Evolutionary conservation across 2,113 vertebrate genomes (phyloP), one percentile per base, ranked within the genome.

Genomic region (Sitta europaea): DNA sequence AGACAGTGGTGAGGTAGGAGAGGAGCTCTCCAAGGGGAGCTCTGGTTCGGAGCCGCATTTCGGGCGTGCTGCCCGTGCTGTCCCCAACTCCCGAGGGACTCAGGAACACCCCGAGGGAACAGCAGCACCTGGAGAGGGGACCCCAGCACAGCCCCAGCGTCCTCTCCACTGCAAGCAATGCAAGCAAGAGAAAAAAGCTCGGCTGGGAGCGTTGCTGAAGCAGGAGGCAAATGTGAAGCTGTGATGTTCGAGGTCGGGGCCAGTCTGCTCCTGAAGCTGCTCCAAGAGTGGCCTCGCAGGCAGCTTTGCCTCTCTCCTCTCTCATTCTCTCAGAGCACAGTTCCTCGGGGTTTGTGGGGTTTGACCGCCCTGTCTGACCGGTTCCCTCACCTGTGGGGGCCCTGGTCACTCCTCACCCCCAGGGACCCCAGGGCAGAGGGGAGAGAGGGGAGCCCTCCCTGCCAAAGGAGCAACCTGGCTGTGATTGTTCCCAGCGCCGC

Each of bases 1-100:
- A 21, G 85, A 2, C 0, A 0, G 28, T 0, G 3, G 3, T 1
- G 38, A 0, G 68, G 22, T 0, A 3, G 67, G 21, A 54, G 4
- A 38, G n/a, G 7, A 13, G 25, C 3, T 72, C 72, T 25, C 45
- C 58, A 1, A 3, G 27, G n/a, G 13, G 3, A 9, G 9, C 4
- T 5, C 22, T 18, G 28, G 1, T 0, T 6, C 0, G 2, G 8
- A 33, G 45, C 25, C 1, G 8, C 53, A 0, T 10, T 72, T 16
- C 3, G 81, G 45, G 22, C 1, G 61, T 1, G 59, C 59, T 54
- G 47, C 10, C 45, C 71, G 36, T 13, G 72, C 70, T 9, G 42
- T 2, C 19, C 42, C 50, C 5, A 3, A 17, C 54, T 42, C 45
- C 74, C 2, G 1, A 11, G 68, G 2, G 14, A 12, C 63, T 35